These are phyloP conservation scores for Sebastes oblongus DNA, from an alignment of 2,797 vertebrate species.

Conservation along the genomic window DNA sequence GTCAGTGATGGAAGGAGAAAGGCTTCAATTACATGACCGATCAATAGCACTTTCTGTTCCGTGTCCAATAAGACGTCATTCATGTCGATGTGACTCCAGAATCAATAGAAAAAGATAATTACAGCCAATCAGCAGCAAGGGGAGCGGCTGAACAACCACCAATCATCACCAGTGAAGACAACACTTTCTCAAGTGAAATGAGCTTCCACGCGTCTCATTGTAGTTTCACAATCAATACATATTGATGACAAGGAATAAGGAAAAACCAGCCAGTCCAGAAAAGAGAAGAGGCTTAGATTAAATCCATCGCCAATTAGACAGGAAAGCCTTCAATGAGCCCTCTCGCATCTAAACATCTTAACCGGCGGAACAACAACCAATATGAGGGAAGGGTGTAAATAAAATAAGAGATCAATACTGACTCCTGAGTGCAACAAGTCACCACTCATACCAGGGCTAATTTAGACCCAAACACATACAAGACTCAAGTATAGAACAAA, in stretches of 20 bases:
- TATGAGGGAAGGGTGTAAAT: background rate
- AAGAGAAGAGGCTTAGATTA: conserved; percentile 8
- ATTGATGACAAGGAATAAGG: conserved; percentile 27
- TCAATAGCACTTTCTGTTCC: conserved; percentile 49
- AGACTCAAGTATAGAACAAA: background rate
- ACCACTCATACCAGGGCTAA: background rate
- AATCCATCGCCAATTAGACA: conserved; percentile 31
- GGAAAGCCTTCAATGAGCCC: conserved; percentile 6
- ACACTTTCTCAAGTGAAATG: conserved; percentile 28
- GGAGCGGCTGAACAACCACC: background rate
- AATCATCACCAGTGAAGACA: conserved; percentile 26
- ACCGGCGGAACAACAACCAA: background rate
- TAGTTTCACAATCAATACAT: conserved; percentile 33
- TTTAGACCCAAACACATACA: background rate
- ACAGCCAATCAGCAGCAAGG: conserved; percentile 36
- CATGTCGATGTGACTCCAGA: conserved; percentile 24
- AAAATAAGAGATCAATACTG: conserved; percentile 22
- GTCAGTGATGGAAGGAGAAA: conserved; percentile 31
- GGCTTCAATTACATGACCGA: conserved; percentile 42
- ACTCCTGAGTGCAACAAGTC: background rate
- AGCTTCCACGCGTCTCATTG: conserved; percentile 15
- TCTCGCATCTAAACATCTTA: conserved; percentile 13
- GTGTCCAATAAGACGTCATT: conserved; percentile 30
- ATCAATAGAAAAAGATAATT: conserved; percentile 47
- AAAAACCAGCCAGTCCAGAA: background rate